Evolutionary conservation across 2,113 vertebrate genomes (phyloP), one percentile per base, ranked within the genome.

Genomic region (Tyrannus savana): DNA sequence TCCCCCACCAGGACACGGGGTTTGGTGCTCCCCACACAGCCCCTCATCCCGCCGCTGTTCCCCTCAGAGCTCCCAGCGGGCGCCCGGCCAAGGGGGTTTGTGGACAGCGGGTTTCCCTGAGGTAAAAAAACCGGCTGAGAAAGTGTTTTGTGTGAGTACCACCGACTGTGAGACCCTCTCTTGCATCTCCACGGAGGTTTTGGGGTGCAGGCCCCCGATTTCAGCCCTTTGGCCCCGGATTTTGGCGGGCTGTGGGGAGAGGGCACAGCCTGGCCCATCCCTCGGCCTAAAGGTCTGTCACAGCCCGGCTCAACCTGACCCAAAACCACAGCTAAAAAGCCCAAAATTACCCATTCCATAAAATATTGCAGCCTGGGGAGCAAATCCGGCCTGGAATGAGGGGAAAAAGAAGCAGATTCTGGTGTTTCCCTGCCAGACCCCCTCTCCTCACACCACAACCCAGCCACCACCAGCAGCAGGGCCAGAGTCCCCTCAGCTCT

Each of bases 81-180:
- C 0, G 0, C 10, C 49, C 0, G 0, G 47, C 64, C 0, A 2
- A 19, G 33, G 9, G 1, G 33, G 13, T 8, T 15, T 23, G 64
- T 2, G 39, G 28, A 14, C 25, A 30, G 39, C 12, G 14, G 3
- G 2, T 14, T 64, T 78, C 17, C 11, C n/a, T 62, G 80, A 89
- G 91, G 89, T 82, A 67, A 77, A 95, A 84, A 18, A 3, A 12
- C 39, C 0, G 0, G 16, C 73, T 46, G 41, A 3, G 3, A 25
- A 37, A 6, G 4, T 0, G 17, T 19, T 71, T 10, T 10, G 21
- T 63, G 77, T 72, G 31, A 89, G 81, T 56, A 68, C 7, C 10
- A 19, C 4, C 6, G 3, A 21, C 39, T 0, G 0, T 0, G 1
- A 53, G 42, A 21, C n/a, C 22, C 28, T 10, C 10, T 81, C 5